These are phyloP conservation scores for Gymnosoma rotundatum DNA, from an alignment of 2,888 invertebrate genomes.

Conservation along the genomic window DNA sequence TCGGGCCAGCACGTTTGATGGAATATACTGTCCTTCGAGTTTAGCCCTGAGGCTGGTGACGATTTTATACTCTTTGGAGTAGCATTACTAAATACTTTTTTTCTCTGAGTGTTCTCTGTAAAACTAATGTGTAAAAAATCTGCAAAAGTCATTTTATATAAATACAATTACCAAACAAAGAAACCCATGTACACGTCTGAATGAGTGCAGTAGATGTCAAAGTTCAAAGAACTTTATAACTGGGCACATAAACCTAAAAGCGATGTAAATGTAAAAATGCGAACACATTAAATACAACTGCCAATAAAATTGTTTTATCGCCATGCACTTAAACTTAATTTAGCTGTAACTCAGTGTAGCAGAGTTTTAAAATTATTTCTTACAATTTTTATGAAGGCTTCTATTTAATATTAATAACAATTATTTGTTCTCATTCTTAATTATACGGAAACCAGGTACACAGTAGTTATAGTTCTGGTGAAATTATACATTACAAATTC, in stretches of 20 bases:
- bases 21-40: no score
- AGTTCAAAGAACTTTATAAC: conserved; percentile 67
- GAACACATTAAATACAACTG: conserved; percentile 38
- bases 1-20: no score
- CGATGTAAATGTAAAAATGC: conserved; percentile 37
- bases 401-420: background rate
- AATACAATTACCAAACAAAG: conserved; percentile 49
- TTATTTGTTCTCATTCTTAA: conserved; percentile 13
- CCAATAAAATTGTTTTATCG: conserved; percentile 24
- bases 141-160: conserved; percentile 19
- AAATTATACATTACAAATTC: conserved; percentile 27
- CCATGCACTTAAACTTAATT: conserved; percentile 42
- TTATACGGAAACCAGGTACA: background rate
- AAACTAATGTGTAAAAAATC: conserved; percentile 32
- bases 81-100: no score
- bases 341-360: conserved; percentile 28
- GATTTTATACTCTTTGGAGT: no score
- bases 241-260: conserved; percentile 46
- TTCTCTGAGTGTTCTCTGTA: conserved; percentile 9
- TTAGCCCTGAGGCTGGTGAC: no score
- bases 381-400: conserved; percentile 32
- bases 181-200: conserved; percentile 40
- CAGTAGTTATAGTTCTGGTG: background rate
- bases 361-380: conserved; percentile 36
- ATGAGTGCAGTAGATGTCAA: conserved; percentile 58